Evolutionary conservation across 2,113 vertebrate species (phyloP).

Genomic region (Eidolon helvum): DNA sequence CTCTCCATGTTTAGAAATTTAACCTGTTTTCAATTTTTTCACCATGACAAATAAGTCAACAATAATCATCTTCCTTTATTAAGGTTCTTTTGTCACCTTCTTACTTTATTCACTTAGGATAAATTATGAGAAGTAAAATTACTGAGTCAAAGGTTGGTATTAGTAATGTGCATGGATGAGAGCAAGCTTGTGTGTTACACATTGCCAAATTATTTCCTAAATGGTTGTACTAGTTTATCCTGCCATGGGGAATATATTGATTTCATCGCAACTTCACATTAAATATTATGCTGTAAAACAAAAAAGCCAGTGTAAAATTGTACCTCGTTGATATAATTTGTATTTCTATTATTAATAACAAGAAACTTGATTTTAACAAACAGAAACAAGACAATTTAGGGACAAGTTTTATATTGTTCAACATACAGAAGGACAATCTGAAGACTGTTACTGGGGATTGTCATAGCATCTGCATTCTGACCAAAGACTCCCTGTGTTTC

Average conservation of each 20-base stretch:
- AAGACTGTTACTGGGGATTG: background rate
- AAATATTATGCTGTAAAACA: background rate
- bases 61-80: background rate
- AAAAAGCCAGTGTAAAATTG: background rate
- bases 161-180: background rate
- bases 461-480: conserved; percentile 29
- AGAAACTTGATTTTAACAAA: conserved; percentile 2
- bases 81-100: background rate
- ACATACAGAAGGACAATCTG: background rate
- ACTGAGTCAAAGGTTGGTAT: background rate
- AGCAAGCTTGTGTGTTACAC: rapidly evolving
- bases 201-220: background rate
- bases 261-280: background rate
- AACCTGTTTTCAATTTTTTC: background rate
- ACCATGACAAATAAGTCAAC: background rate
- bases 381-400: background rate
- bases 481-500: background rate
- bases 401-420: background rate
- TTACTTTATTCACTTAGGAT: background rate
- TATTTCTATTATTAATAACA: conserved; percentile 2
- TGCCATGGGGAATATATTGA: background rate
- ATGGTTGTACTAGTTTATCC: background rate
- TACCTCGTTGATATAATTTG: background rate
- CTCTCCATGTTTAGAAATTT: background rate
- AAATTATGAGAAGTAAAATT: conserved; percentile 7